Percentiles rank a stretch among this genome's conserved stretches.
These are phyloP conservation scores for Axea sp. DNA, from an alignment of 2,888 invertebrate species.

Conservation along the genomic window DNA sequence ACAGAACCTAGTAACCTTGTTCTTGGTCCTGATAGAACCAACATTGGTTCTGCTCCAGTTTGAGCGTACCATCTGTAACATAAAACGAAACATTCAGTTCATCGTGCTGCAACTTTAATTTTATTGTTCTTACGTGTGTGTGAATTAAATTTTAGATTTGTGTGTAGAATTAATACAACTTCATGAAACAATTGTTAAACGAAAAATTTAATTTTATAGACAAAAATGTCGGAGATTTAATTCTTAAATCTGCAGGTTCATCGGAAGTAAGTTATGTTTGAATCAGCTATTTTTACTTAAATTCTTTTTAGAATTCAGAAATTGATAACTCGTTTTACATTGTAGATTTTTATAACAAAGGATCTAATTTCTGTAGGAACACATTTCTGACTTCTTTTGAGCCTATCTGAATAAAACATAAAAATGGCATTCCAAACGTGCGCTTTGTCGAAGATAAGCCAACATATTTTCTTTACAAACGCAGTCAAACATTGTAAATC, in stretches of 20 bases:
- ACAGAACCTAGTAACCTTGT: conserved; percentile 85
- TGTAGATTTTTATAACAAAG: conserved; percentile 34
- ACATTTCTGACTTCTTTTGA: conserved; percentile 50
- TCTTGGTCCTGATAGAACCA: conserved; percentile 84
- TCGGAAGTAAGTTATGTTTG: too few species aligned
- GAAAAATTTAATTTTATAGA: too few species aligned
- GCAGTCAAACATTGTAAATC: conserved; percentile 31
- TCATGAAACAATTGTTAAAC: too few species aligned
- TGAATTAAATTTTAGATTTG: too few species aligned
- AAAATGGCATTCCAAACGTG: conserved; percentile 50
- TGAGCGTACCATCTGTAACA: conserved; percentile 84
- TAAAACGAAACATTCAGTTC: conserved; percentile 8
- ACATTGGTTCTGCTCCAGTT: conserved; percentile 83
- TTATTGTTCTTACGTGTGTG: too few species aligned
- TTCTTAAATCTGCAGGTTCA: too few species aligned
- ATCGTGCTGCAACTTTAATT: too few species aligned
- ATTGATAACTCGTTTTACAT: conserved; percentile 12
- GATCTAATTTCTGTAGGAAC: conserved; percentile 48
- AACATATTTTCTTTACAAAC: conserved; percentile 43
- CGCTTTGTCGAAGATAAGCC: conserved; percentile 57
- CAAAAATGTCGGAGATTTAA: too few species aligned
- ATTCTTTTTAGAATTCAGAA: too few species aligned
- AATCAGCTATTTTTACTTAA: too few species aligned
- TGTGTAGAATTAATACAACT: too few species aligned
- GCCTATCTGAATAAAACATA: conserved; percentile 34